These are phyloP conservation scores for Monomorium pharaonis DNA, from an alignment of 1,140 invertebrate genomes.

Conservation along the genomic window DNA sequence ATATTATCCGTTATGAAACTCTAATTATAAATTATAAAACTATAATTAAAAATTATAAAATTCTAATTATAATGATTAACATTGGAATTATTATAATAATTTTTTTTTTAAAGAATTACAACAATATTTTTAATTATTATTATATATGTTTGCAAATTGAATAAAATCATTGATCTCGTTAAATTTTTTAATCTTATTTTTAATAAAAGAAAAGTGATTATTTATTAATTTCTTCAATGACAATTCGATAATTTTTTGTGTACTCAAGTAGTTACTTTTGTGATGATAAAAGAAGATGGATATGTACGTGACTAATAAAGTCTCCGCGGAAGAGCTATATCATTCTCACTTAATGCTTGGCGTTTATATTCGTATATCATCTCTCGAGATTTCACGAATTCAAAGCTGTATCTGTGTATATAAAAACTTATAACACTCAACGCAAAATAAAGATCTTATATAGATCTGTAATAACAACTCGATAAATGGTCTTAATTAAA, in stretches of 20 bases:
- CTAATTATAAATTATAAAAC: too few species aligned
- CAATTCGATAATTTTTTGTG: background rate
- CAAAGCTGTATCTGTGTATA: background rate
- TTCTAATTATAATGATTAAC: background rate
- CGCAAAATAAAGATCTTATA: background rate
- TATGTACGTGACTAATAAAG: background rate
- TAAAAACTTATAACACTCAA: background rate
- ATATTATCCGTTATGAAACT: background rate
- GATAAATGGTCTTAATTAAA: background rate
- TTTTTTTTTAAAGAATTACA: background rate
- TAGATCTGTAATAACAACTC: background rate
- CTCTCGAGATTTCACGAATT: background rate
- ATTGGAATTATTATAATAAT: background rate
- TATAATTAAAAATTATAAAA: too few species aligned
- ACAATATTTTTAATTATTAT: background rate
- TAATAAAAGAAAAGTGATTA: background rate
- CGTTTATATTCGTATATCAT: background rate
- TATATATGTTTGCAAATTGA: background rate
- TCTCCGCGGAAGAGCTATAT: background rate
- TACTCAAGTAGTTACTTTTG: background rate
- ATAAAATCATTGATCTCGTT: background rate
- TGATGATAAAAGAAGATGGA: slow-evolving; percentile 7
- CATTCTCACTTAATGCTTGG: background rate
- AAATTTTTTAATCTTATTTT: background rate
- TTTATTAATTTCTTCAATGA: background rate